Percentiles rank a stretch among this genome's conserved stretches.
Conservation (phyloP, 2,113 vertebrate genomes). For the Colinus virginianus region DNA sequence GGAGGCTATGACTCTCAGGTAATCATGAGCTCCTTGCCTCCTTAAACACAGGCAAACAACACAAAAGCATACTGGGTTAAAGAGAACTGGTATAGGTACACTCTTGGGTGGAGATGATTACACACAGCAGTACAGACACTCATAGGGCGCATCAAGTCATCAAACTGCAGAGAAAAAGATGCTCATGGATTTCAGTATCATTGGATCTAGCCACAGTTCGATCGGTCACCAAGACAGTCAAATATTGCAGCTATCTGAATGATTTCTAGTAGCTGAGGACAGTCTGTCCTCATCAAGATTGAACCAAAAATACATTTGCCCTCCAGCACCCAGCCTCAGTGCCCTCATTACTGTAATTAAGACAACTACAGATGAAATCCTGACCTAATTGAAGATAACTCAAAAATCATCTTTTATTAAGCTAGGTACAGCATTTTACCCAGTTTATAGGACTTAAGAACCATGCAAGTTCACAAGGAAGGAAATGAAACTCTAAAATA, state of each 20-base stretch:
- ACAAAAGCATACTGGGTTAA: neutral
- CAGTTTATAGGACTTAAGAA: neutral
- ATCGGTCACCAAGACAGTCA: neutral
- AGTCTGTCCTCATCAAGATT: neutral
- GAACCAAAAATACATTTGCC: conserved; percentile 42
- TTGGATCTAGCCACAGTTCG: neutral
- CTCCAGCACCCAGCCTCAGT: neutral
- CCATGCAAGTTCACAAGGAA: neutral
- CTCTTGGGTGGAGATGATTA: neutral
- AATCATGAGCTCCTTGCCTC: neutral
- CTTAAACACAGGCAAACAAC: neutral
- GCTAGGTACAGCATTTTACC: neutral
- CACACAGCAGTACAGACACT: neutral
- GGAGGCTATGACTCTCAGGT: neutral
- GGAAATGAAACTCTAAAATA: neutral
- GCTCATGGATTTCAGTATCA: accelerated
- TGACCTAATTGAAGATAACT: neutral
- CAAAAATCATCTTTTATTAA: neutral
- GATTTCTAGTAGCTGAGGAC: neutral
- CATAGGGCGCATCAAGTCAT: neutral
- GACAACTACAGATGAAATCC: neutral
- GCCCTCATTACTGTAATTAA: neutral
- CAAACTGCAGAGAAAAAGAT: neutral
- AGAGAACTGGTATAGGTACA: neutral
- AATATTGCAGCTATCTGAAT: conserved; percentile 5